phyloP scores from a whole-genome alignment of 2,113 vertebrate species.

The Odocoileus hemionus region DNA sequence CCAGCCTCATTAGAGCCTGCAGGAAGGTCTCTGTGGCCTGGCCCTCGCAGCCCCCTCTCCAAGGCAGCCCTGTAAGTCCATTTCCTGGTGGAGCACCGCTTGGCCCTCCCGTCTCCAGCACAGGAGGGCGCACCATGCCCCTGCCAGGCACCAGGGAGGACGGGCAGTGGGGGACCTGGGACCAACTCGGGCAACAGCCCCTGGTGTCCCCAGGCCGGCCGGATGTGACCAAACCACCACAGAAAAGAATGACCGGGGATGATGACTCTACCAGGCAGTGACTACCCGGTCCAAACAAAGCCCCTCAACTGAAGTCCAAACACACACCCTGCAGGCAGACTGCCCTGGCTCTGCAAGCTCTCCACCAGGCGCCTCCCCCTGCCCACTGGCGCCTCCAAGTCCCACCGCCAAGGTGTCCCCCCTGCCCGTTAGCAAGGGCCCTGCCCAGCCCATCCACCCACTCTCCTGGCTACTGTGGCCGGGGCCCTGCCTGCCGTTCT shows the following conservation, averaged over 20 bases:
- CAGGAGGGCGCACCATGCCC: neutral
- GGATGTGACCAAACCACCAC: neutral
- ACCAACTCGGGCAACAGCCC: neutral
- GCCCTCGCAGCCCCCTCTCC: neutral
- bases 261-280: neutral
- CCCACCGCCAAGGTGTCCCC: rapidly evolving
- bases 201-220: rapidly evolving
- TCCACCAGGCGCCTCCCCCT: rapidly evolving
- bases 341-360: neutral
- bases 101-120: neutral
- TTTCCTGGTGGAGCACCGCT: neutral
- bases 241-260: neutral
- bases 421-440: rapidly evolving
- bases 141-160: neutral
- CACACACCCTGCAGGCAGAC: rapidly evolving
- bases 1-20: neutral
- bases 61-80: neutral
- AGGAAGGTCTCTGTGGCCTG: neutral
- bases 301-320: neutral
- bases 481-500: neutral
- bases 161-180: neutral
- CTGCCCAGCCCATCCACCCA: neutral
- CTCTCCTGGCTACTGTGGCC: neutral
- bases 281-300: neutral
- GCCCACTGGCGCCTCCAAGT: neutral